Evolutionary conservation across 30 jellyfish, hydroid and myxozoan species (phyloP).

Genomic region (Aurelia sp.): DNA sequence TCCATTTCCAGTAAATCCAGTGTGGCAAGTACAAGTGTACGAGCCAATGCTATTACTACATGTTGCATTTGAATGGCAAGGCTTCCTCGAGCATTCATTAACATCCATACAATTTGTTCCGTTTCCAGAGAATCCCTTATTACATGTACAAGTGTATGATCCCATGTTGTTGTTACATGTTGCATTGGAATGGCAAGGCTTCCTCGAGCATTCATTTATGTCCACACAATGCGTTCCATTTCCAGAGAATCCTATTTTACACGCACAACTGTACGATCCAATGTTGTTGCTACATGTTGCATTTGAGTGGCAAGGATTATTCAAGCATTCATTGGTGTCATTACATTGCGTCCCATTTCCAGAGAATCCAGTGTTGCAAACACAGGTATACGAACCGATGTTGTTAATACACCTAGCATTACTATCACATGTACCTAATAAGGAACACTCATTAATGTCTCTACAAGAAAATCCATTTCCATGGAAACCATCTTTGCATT

Average conservation of each 20-base stretch:
- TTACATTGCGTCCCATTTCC: too few species aligned
- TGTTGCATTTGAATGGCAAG: conserved; percentile 7
- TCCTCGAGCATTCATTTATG: conserved; percentile 47
- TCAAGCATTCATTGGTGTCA: neutral
- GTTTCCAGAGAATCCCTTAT: conserved; percentile 23
- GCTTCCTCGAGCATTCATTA: neutral
- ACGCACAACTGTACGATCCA: neutral
- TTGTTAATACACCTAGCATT: conserved; percentile 26
- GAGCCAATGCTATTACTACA: conserved; percentile 8
- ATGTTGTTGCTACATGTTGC: conserved; percentile 6
- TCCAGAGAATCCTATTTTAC: conserved; percentile 46
- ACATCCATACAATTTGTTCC: conserved; percentile 14
- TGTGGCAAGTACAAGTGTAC: neutral
- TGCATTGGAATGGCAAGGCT: conserved; percentile 52
- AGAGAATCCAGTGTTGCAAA: too few species aligned
- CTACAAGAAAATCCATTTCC: conserved; percentile 70
- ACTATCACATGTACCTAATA: conserved; percentile 9
- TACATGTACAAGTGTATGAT: conserved; percentile 19
- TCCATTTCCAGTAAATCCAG: too few species aligned
- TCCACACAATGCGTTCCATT: conserved; percentile 41
- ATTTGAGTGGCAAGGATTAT: conserved; percentile 7
- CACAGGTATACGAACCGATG: conserved; percentile 10
- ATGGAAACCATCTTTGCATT: conserved; percentile 51
- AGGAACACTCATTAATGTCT: conserved; percentile 49
- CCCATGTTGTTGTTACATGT: conserved; percentile 48